Conservation (phyloP, 2,888 invertebrate genomes). For the Drosophila paranaensis region DNA sequence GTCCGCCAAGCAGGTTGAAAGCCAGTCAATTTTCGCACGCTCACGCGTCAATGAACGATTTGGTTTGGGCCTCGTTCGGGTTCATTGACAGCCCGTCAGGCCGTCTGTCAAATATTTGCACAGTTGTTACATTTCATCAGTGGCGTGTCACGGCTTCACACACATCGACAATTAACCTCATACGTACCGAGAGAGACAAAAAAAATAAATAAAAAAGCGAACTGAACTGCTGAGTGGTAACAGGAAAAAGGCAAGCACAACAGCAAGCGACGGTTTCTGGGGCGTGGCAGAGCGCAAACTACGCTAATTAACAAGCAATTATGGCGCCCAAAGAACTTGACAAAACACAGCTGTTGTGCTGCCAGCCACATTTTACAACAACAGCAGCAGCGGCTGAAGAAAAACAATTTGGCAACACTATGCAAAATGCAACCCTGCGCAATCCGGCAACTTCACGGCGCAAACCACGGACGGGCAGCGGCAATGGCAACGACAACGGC, state of each 20-base stretch:
- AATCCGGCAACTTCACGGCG: conserved; percentile 48
- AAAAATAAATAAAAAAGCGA: conserved; percentile 1
- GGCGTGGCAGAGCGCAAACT: conserved; percentile 53
- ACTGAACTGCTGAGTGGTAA: conserved; percentile 4
- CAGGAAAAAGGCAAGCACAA: conserved; percentile 3
- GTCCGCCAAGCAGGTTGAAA: conserved; percentile 39
- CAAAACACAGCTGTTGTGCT: conserved; percentile 63
- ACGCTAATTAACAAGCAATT: conserved; percentile 76
- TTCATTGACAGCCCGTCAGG: conserved; percentile 55
- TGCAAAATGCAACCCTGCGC: conserved; percentile 40
- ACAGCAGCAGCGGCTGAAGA: conserved; percentile 25
- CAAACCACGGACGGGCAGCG: conserved; percentile 33
- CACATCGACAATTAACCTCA: conserved; percentile 52
- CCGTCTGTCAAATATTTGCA: conserved; percentile 69
- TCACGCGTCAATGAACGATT: conserved; percentile 72
- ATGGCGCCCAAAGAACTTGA: conserved; percentile 55
- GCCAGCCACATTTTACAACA: conserved; percentile 38
- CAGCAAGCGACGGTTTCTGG: conserved; percentile 10
- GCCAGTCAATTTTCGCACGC: conserved; percentile 71
- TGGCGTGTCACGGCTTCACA: conserved; percentile 46
- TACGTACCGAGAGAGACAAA: conserved; percentile 24
- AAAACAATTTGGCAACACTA: conserved; percentile 47
- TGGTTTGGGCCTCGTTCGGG: conserved; percentile 32
- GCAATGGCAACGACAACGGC: conserved; percentile 28
- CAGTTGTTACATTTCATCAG: conserved; percentile 74